Base-by-base conservation (phyloP, 2,113 vertebrate species). In the Rutilus rutilus region DNA sequence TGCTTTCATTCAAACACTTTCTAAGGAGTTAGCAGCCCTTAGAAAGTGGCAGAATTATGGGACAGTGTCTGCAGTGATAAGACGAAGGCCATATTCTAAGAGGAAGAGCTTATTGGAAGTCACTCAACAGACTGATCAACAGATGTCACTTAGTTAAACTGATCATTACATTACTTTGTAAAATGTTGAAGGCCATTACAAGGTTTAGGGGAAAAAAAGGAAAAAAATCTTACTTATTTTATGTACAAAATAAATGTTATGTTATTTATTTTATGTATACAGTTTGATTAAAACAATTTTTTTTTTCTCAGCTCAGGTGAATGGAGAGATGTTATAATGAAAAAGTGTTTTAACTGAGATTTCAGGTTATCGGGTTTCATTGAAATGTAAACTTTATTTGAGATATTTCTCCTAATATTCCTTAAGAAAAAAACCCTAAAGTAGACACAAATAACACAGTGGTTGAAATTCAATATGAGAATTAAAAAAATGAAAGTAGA, bases 1-100 rank as follows among this genome's bases (percentile, higher is more conserved):
- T 59, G 47, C 11, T 65, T 64, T 83, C 45, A 89, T 85, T 85
- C 60, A 82, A 73, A 76, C 39, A 59, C 78, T 60, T 59, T 87
- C 78, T 81, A 64, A 84, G 23, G 52, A 82, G 71, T 62, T 14
- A 8, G 39, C 52, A 86, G 74, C 67, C 47, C 50, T 77, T 86
- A 82, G 60, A 75, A 42, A 75, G 17, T 36, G 19, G n/a, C 36
- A 21, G 84, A 85, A 57, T 82, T 64, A 62, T 27, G 62, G 62
- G 11, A 78, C 74, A 71, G 50, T 59, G 39, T 39, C 73, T 60
- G 52, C 17, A 50, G 78, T 60, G 67, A 85, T 82, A 78, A 82
- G 73, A 67, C 42, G 19, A 74, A 80, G 42, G 75, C 47, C 39
- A 30, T 27, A 62, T 36, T 52, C 21, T 62, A 45, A 17, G 17